These are phyloP conservation scores for Ancistrus triradiatus DNA, from an alignment of 2,113 vertebrate genomes.

Conservation along the genomic window DNA sequence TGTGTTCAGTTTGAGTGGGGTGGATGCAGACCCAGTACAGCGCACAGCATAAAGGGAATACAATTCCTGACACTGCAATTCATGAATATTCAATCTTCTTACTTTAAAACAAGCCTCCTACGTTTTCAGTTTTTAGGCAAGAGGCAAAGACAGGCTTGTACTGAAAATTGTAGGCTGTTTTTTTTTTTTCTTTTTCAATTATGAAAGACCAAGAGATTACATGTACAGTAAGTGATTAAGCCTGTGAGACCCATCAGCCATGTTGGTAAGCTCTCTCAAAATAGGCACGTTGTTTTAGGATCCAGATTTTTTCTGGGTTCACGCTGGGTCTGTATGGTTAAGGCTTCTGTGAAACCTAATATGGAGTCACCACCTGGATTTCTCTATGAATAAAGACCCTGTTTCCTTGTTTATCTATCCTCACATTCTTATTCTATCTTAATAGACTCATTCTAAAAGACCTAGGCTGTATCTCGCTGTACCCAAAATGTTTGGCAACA, in stretches of 20 bases:
- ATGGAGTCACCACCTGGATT: background rate
- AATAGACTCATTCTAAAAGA: background rate
- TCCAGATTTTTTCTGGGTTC: background rate
- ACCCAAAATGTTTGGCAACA: no score
- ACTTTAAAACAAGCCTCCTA: no score
- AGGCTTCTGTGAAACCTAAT: background rate
- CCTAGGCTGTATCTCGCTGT: no score
- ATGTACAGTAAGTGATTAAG: background rate
- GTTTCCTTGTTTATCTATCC: background rate
- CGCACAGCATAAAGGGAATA: background rate
- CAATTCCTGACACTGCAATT: background rate
- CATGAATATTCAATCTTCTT: background rate
- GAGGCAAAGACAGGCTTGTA: background rate
- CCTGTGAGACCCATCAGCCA: background rate
- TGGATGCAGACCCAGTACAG: background rate
- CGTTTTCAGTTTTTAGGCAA: no score
- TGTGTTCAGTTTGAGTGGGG: background rate
- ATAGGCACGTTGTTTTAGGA: background rate
- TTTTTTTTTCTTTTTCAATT: background rate
- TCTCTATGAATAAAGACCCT: background rate
- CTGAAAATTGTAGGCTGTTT: constrained; percentile 9
- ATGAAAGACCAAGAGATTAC: background rate
- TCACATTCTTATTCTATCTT: background rate
- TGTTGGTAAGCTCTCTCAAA: background rate
- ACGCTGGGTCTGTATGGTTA: background rate